Evolutionary conservation across 2,797 vertebrate species (phyloP).

Genomic region (Ispidina lecontei): DNA sequence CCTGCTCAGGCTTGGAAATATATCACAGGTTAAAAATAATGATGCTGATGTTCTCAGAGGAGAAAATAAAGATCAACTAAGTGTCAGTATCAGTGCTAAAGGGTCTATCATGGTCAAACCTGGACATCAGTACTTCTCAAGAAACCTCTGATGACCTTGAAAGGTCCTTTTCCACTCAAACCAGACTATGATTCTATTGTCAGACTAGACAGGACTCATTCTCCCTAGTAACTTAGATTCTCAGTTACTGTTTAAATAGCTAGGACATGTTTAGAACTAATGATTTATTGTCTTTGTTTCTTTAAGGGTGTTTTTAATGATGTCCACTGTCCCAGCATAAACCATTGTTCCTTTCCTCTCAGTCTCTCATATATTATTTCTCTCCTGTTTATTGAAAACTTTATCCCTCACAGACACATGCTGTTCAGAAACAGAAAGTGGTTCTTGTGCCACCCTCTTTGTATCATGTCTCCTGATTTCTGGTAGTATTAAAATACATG

Average conservation of each 20-base stretch:
- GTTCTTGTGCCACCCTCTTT: neutral
- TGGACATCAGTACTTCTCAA: neutral
- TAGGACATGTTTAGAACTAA: neutral
- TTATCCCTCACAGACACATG: slow-evolving; percentile 74
- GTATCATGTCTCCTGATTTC: slow-evolving; percentile 10
- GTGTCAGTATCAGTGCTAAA: neutral
- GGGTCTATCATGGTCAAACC: accelerated
- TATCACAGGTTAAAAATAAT: neutral
- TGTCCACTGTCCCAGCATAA: slow-evolving; percentile 18
- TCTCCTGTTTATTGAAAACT: slow-evolving; percentile 71
- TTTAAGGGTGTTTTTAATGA: slow-evolving; percentile 57
- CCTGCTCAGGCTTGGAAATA: neutral
- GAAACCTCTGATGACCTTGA: neutral
- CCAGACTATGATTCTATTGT: neutral
- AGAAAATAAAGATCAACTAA: neutral
- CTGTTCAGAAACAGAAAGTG: slow-evolving; percentile 7
- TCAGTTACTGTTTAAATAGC: neutral
- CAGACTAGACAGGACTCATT: neutral
- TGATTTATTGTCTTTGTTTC: slow-evolving; percentile 65
- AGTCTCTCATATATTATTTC: slow-evolving; percentile 74
- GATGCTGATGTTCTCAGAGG: neutral
- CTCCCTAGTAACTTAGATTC: neutral
- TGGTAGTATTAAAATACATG: neutral
- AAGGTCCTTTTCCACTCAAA: neutral
- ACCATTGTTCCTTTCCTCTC: slow-evolving; percentile 75